Percentiles rank a stretch among this genome's conserved stretches.
Conservation (phyloP, 2,113 vertebrate genomes). For the Nematolebias whitei region DNA sequence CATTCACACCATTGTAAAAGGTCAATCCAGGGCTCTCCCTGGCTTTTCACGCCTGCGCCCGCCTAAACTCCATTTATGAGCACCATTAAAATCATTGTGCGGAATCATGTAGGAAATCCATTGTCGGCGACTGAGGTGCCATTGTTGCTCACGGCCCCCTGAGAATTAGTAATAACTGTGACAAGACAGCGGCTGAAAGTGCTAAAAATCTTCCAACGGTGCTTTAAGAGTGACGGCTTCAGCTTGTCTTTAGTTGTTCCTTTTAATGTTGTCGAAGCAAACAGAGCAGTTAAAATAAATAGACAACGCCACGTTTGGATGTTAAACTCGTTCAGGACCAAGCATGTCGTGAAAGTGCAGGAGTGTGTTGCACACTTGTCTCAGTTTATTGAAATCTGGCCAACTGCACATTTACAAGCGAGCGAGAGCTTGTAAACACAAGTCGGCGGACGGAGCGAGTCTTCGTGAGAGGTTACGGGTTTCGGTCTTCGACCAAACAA, state of each 20-base stretch:
- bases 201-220: constrained; percentile 47
- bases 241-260: constrained; percentile 40
- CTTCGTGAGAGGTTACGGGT: neutral
- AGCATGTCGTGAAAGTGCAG: constrained; percentile 22
- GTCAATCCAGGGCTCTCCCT: constrained; percentile 33
- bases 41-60: constrained; percentile 59
- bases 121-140: constrained; percentile 43
- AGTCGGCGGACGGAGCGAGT: constrained; percentile 31
- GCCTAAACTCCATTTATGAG: constrained; percentile 69
- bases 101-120: constrained; percentile 75
- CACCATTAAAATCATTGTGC: constrained; percentile 76
- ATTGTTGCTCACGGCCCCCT: constrained; percentile 44
- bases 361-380: constrained; percentile 44
- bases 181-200: constrained; percentile 44
- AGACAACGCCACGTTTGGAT: constrained; percentile 3
- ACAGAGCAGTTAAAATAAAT: neutral
- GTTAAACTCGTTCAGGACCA: constrained; percentile 17
- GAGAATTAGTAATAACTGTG: constrained; percentile 67
- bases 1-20: constrained; percentile 60
- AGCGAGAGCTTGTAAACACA: constrained; percentile 42
- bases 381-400: constrained; percentile 52
- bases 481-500: neutral
- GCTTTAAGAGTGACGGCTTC: constrained; percentile 35
- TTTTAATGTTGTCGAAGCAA: constrained; percentile 29
- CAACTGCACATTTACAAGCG: no score